phyloP scores from a whole-genome alignment of 2,113 vertebrate genomes.

The Puntigrus tetrazona region DNA sequence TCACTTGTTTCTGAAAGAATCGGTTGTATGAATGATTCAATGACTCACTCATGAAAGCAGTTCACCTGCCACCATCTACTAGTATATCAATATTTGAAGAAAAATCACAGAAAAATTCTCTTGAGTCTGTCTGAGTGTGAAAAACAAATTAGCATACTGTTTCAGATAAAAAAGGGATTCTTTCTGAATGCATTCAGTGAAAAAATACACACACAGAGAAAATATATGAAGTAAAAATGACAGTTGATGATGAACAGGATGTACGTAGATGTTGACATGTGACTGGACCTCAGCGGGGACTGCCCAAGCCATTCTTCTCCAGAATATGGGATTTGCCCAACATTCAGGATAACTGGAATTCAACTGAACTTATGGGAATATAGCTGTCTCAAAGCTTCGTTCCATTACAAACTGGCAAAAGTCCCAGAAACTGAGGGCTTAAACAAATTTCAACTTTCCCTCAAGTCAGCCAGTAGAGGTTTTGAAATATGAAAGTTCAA shows the following conservation, averaged over 20 bases:
- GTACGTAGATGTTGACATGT: neutral
- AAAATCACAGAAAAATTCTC: too few relatives aligned
- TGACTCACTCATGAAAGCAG: neutral
- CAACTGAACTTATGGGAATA: conserved; percentile 11
- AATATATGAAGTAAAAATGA: neutral
- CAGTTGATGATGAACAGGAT: conserved; percentile 21
- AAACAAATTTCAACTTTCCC: neutral
- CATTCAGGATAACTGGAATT: neutral
- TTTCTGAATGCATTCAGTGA: too few relatives aligned
- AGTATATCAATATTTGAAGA: neutral
- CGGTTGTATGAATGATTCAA: neutral
- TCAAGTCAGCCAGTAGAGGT: neutral
- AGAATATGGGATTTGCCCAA: conserved; percentile 24
- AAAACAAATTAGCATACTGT: too few relatives aligned
- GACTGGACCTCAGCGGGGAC: conserved; percentile 13
- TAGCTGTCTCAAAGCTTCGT: neutral
- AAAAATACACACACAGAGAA: neutral
- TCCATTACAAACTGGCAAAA: neutral
- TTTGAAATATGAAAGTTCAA: conserved; percentile 4
- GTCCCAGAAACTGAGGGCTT: neutral
- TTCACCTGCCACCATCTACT: neutral
- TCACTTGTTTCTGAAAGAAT: neutral
- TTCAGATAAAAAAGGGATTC: too few relatives aligned
- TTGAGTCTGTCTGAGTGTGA: too few relatives aligned
- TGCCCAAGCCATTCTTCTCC: neutral